These are phyloP conservation scores for Melanargia galathea DNA, from an alignment of 2,888 invertebrate genomes.

Conservation along the genomic window DNA sequence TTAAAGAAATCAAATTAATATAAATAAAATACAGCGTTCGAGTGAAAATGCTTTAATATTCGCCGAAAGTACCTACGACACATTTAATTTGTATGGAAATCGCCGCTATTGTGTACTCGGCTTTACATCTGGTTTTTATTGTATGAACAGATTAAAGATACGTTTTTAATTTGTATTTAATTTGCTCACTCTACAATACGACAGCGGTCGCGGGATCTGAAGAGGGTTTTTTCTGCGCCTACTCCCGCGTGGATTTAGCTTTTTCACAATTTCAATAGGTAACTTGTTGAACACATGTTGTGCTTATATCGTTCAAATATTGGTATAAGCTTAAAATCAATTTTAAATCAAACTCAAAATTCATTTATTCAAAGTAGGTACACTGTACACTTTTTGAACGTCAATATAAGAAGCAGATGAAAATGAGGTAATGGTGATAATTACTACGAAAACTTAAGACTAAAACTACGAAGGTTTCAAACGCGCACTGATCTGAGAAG, in stretches of 20 bases:
- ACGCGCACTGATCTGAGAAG: too few species aligned
- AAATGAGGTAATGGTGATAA: too few species aligned
- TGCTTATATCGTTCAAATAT: too few species aligned
- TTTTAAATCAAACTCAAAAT: too few species aligned
- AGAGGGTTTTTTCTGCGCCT: neutral
- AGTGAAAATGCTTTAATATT: constrained; percentile 42
- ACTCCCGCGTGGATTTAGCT: neutral
- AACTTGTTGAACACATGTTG: too few species aligned
- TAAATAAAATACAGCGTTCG: constrained; percentile 1
- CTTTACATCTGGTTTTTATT: constrained; percentile 37
- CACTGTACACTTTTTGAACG: too few species aligned
- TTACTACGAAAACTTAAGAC: too few species aligned
- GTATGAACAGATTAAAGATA: constrained; percentile 22
- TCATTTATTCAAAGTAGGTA: too few species aligned
- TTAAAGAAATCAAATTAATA: constrained; percentile 1
- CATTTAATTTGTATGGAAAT: constrained; percentile 47
- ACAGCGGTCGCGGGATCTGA: neutral
- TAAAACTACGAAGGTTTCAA: too few species aligned
- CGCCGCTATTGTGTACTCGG: constrained; percentile 37
- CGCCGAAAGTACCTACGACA: constrained; percentile 27
- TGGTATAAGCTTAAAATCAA: too few species aligned
- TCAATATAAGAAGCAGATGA: too few species aligned
- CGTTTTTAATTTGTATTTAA: constrained; percentile 6
- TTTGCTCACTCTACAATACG: neutral
- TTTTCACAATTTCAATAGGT: neutral